A percentile compares a stretch with the other conserved stretches of the same genome.
Evolutionary conservation across 2,888 invertebrate species (phyloP).

Genomic region (Temnothorax rugatulus): DNA sequence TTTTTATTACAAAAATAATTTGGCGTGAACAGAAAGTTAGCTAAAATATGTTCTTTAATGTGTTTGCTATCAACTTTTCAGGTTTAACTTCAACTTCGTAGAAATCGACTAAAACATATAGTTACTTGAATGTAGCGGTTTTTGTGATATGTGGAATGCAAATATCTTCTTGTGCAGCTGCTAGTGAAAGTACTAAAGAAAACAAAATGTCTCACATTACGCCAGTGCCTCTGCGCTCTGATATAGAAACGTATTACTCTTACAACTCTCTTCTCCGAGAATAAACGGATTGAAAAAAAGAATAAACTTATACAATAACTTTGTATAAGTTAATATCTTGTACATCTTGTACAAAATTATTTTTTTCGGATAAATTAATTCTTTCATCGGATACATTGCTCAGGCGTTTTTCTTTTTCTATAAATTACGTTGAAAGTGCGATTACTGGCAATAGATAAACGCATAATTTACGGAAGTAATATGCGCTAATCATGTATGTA

Average conservation of each 20-base stretch:
- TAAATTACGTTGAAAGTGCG: neutral
- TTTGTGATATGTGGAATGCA: neutral
- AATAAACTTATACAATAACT: neutral
- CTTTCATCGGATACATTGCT: neutral
- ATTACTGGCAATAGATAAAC: neutral
- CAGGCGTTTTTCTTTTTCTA: neutral
- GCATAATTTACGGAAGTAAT: slow-evolving; percentile 8
- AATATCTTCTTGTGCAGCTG: slow-evolving; percentile 10
- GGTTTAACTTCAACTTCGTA: neutral
- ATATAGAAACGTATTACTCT: slow-evolving; percentile 5
- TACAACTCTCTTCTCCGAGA: slow-evolving; percentile 5
- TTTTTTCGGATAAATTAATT: neutral
- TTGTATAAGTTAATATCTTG: too few relatives aligned
- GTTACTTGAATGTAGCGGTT: neutral
- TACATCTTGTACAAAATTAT: neutral
- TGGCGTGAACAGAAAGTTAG: neutral
- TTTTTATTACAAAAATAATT: neutral
- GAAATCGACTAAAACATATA: slow-evolving; percentile 18
- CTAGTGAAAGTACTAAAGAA: slow-evolving; percentile 32
- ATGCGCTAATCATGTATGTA: neutral
- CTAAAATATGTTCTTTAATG: neutral
- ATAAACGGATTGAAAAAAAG: neutral
- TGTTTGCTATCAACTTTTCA: neutral
- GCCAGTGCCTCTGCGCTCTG: neutral
- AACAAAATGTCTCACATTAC: slow-evolving; percentile 26